phyloP scores from a whole-genome alignment of 1,140 invertebrate genomes.

The Grapholita molesta region DNA sequence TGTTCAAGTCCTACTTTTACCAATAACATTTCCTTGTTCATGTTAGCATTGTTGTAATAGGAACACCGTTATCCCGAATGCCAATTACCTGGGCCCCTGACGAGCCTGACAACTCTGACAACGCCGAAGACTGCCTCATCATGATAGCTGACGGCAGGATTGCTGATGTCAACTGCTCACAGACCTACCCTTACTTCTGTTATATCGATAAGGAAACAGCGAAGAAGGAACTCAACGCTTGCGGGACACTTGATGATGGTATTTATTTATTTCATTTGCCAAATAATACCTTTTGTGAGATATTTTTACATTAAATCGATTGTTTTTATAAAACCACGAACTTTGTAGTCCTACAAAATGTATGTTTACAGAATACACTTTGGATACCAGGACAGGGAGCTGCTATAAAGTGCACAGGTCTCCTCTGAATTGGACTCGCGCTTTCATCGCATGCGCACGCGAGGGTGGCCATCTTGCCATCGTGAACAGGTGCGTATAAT shows the following conservation, averaged over 20 bases:
- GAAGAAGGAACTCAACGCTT: conserved; percentile 21
- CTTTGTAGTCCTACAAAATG: neutral
- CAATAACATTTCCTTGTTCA: neutral
- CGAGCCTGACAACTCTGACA: conserved; percentile 36
- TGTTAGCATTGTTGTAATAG: conserved; percentile 12
- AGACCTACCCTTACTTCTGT: conserved; percentile 34
- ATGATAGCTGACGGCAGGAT: conserved; percentile 18
- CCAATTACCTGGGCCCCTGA: conserved; percentile 24
- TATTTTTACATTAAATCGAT: too few species aligned
- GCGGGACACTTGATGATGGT: conserved; percentile 35
- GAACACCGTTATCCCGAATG: conserved; percentile 29
- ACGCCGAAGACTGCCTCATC: conserved; percentile 32
- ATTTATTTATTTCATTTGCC: too few species aligned
- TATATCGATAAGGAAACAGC: conserved; percentile 24
- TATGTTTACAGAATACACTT: conserved; percentile 28
- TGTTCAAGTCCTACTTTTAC: too few species aligned
- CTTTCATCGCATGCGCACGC: conserved; percentile 35
- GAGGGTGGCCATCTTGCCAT: conserved; percentile 45
- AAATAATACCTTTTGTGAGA: too few species aligned
- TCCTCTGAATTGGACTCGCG: conserved; percentile 34
- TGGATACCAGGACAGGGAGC: conserved; percentile 23
- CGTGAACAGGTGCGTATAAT: conserved; percentile 24
- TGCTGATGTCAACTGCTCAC: conserved; percentile 30
- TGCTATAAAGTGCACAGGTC: conserved; percentile 48
- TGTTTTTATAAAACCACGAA: neutral